Conservation (phyloP, 35 echinoderm and acorn worm genomes). For the Stichopus chloronotus region DNA sequence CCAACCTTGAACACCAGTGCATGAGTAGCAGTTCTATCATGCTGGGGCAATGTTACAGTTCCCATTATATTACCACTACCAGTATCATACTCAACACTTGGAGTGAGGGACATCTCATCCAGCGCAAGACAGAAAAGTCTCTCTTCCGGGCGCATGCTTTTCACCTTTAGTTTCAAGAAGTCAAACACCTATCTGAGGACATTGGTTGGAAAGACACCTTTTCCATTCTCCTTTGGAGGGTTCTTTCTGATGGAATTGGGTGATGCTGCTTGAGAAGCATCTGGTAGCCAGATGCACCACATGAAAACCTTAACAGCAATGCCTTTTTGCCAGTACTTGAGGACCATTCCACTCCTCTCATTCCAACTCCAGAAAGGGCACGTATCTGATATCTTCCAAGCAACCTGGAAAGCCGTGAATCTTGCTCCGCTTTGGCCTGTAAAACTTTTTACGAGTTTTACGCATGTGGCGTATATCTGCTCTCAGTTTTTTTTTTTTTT, state of each 20-base stretch:
- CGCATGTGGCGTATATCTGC: too few species aligned
- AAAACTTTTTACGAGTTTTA: too few species aligned
- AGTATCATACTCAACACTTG: conserved; percentile 52
- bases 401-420: neutral
- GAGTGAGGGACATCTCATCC: conserved; percentile 48
- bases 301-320: conserved; percentile 60
- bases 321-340: conserved; percentile 63
- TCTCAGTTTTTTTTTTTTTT: too few species aligned
- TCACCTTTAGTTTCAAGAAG: conserved; percentile 46
- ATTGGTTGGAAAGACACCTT: conserved; percentile 17
- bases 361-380: neutral
- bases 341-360: conserved; percentile 50
- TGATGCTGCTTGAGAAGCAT: conserved; percentile 51
- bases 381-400: conserved; percentile 36
- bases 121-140: conserved; percentile 29
- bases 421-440: too few species aligned
- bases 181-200: conserved; percentile 46
- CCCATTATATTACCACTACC: conserved; percentile 26
- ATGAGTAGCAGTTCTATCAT: conserved; percentile 63
- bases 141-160: conserved; percentile 30
- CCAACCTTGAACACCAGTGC: conserved; percentile 67
- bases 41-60: conserved; percentile 56
- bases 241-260: conserved; percentile 55
- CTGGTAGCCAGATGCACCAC: conserved; percentile 70
- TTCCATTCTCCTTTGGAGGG: conserved; percentile 44